Base-by-base conservation (phyloP, 2,888 invertebrate genomes). In the Lasioglossum vierecki region DNA sequence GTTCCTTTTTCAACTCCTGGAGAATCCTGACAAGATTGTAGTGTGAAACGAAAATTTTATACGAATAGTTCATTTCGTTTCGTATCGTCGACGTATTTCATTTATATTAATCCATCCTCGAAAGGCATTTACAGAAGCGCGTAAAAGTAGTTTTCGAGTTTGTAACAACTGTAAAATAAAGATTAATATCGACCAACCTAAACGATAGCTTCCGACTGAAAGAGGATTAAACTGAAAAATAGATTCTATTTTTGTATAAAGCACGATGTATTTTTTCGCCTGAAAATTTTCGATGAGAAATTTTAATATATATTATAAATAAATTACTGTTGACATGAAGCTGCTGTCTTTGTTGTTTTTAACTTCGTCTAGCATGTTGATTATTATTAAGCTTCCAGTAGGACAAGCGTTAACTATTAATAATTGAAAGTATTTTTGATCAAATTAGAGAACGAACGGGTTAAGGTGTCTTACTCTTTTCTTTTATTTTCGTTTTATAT, bases 241-340 rank as follows among this genome's bases (percentile, higher is more conserved):
- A 81, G 35, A 35, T 15, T 71, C 26, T 74, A 80, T 68, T 57
- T 74, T 77, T 77, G 68, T 77, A 68, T 71, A 35, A 63, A n/a
- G 4, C 15, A n/a, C 70, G 44, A 44, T 60, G n/a, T 26, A 18
- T 60, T 63, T 13, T 35, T 46, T 63, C 49, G 11, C 41, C 22
- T 49, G 6, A 78, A 83, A 26, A 76, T 57, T 83, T 82, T 35
- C 78, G 44, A 78, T 41, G 49, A 63, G 26, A 83, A 15, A 41
- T 83, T 39, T 74, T 75, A 35, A 60, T 30, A 60, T 75, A 78
- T 75, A 78, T 60, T 68, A 71, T 74, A 75, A 83, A 84, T 78
- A 78, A 71, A 78, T 57, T 70, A 77, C 73, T 53, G 83, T 83
- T 84, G 77, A 39, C 73, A 74, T 30, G 26, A 63, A 15, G 11